phyloP scores from a whole-genome alignment of 1,140 invertebrate species.

The Plutomurus gul region DNA sequence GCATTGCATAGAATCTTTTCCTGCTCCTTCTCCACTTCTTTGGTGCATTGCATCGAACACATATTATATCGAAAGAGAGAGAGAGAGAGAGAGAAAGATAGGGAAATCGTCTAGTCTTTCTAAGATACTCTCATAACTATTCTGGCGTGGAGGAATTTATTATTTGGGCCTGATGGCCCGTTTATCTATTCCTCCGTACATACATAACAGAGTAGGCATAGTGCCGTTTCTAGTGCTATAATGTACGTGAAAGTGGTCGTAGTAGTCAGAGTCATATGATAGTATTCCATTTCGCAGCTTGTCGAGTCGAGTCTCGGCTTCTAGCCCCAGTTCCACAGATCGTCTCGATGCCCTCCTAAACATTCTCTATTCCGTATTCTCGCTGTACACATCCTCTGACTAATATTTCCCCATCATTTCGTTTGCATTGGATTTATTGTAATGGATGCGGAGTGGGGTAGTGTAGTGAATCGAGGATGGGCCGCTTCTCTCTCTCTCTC shows the following conservation, averaged over 20 bases:
- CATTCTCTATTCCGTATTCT: constrained; percentile 8
- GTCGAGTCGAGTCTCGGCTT: background rate
- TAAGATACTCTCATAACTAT: constrained; percentile 31
- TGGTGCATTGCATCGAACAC: background rate
- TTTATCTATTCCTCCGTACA: constrained; percentile 18
- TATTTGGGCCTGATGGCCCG: constrained; percentile 18
- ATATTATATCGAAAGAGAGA: background rate
- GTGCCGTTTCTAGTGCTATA: background rate
- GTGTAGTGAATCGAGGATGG: background rate
- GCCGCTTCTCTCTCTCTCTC: background rate
- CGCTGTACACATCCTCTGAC: background rate
- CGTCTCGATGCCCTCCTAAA: background rate
- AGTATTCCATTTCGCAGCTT: constrained; percentile 10
- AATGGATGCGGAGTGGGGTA: constrained; percentile 26
- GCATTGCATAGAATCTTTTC: background rate
- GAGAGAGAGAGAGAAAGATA: background rate
- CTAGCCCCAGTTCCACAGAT: background rate
- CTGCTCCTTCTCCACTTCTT: background rate
- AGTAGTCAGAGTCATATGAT: background rate
- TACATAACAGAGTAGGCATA: background rate
- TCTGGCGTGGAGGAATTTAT: constrained; percentile 31
- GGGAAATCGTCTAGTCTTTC: background rate
- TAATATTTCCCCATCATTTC: constrained; percentile 38
- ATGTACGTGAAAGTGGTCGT: background rate
- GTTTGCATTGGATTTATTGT: constrained; percentile 35